Percentiles rank a stretch among this genome's conserved stretches.
phyloP scores from a whole-genome alignment of 53 echinoderm and acorn worm species.

The Temnopleurus reevesii region DNA sequence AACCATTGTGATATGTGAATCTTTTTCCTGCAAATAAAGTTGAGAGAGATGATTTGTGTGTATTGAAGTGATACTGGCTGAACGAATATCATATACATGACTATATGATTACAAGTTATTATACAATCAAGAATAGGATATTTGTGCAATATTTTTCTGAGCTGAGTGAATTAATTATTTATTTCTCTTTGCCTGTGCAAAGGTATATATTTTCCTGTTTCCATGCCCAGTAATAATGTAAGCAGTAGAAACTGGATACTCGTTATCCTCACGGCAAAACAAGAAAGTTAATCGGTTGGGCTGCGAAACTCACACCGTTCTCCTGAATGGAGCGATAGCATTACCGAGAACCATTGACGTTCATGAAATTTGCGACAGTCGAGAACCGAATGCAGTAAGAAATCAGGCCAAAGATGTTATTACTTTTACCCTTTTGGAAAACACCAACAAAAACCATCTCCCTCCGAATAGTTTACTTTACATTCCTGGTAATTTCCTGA shows the following conservation, averaged over 20 bases:
- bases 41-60: no score
- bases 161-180: no score
- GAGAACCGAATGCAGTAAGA: background rate
- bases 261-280: conserved; percentile 18
- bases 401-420: conserved; percentile 45
- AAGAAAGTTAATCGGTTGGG: conserved; percentile 56
- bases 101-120: no score
- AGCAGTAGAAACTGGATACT: conserved; percentile 20
- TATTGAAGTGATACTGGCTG: no score
- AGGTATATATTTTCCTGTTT: no score
- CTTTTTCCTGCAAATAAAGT: no score
- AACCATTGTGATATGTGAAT: no score
- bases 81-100: no score
- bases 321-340: conserved; percentile 5
- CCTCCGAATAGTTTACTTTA: background rate
- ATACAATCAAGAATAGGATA: no score
- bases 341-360: background rate
- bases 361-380: background rate
- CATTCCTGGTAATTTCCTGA: background rate
- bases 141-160: no score
- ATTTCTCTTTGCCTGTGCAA: no score
- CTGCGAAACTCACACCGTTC: conserved; percentile 21
- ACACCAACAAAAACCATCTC: background rate
- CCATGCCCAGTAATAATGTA: no score
- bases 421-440: background rate